These are phyloP conservation scores for Eumeta japonica DNA, from an alignment of 1,140 invertebrate species.

Conservation along the genomic window DNA sequence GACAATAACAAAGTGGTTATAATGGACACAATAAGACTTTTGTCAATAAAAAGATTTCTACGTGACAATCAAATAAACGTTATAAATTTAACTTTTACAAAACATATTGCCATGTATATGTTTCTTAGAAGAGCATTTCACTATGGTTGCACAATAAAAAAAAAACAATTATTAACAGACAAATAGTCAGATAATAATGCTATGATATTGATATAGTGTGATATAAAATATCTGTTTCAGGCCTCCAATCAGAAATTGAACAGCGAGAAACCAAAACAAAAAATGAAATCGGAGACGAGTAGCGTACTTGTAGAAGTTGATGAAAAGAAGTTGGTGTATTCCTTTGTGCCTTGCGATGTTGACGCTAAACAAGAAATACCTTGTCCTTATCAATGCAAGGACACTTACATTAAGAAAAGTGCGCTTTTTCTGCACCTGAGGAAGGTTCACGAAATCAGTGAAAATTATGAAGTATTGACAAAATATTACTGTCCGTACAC, in stretches of 20 bases:
- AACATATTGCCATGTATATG: no score
- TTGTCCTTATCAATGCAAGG: slow-evolving; percentile 27
- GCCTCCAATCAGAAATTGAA: no score
- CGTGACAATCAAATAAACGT: no score
- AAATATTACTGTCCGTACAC: slow-evolving; percentile 23
- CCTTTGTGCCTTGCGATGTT: slow-evolving; percentile 22
- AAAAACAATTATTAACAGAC: no score
- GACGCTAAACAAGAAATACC: slow-evolving; percentile 20
- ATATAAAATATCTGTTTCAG: slow-evolving; percentile 11
- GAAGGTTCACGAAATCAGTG: slow-evolving; percentile 17
- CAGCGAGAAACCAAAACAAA: slow-evolving; percentile 12
- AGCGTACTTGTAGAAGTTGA: slow-evolving; percentile 11
- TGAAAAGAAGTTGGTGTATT: slow-evolving; percentile 19
- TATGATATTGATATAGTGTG: no score
- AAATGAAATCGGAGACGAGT: slow-evolving; percentile 8
- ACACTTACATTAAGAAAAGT: slow-evolving; percentile 22
- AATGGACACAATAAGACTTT: no score
- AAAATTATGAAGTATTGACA: slow-evolving; percentile 18
- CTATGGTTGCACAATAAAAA: no score
- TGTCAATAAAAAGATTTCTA: no score
- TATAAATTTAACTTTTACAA: no score
- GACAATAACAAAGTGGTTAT: no score
- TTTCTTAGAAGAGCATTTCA: no score
- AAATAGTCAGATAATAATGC: no score
- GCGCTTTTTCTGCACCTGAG: slow-evolving; percentile 24